These are phyloP conservation scores for Leptestheria dahalacensis DNA, from an alignment of 1,140 invertebrate species.

Conservation along the genomic window DNA sequence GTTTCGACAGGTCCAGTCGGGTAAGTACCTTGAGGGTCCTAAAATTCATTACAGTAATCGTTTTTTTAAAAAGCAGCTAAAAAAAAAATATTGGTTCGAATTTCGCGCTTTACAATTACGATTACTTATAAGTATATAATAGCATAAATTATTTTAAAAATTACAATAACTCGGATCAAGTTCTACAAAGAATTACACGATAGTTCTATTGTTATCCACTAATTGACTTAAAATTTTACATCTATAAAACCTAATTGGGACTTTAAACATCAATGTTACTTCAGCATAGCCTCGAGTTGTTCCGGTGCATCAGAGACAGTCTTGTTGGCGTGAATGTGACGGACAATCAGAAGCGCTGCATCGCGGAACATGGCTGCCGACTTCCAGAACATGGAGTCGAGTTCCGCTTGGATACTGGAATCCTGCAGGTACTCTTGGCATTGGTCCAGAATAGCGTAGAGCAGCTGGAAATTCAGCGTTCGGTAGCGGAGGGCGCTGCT, in stretches of 20 bases:
- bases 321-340: conserved; percentile 1
- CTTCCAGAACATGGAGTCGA: conserved; percentile 15
- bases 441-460: background rate
- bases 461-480: background rate
- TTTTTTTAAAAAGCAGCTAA: too few species aligned
- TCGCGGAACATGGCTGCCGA: background rate
- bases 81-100: too few species aligned
- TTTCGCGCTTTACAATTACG: too few species aligned
- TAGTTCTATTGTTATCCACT: too few species aligned
- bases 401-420: background rate
- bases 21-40: background rate
- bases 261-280: too few species aligned
- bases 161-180: too few species aligned
- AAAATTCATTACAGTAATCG: too few species aligned
- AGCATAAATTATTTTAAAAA: too few species aligned
- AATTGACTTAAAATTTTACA: too few species aligned
- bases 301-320: background rate
- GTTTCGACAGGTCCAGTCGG: background rate
- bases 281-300: conserved; percentile 7
- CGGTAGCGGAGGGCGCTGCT: background rate
- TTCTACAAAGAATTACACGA: too few species aligned
- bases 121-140: too few species aligned
- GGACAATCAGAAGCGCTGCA: background rate
- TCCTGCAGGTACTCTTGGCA: background rate
- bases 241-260: too few species aligned